Evolutionary conservation across 30 jellyfish, hydroid and myxozoan species (phyloP).

Genomic region (Cassiopea xamachana): DNA sequence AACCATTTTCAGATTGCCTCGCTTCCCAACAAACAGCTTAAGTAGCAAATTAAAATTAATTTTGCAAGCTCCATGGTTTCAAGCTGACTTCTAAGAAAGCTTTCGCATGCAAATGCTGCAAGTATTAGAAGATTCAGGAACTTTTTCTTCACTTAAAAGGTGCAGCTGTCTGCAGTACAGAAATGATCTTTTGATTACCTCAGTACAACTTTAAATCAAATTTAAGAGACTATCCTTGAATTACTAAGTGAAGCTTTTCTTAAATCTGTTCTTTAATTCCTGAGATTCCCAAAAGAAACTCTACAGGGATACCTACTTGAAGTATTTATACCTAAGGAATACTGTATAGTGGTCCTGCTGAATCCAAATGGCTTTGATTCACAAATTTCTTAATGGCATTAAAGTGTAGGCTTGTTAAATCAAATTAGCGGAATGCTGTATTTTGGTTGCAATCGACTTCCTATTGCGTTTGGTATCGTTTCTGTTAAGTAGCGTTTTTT

Average conservation of each 20-base stretch:
- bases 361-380: not conserved
- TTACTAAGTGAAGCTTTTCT: not conserved
- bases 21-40: too few species aligned
- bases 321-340: not conserved
- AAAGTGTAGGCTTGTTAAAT: conserved; percentile 31
- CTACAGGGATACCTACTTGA: conserved; percentile 7
- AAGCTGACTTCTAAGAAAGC: too few species aligned
- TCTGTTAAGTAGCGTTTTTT: conserved; percentile 10
- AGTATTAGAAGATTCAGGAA: not conserved
- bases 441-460: not conserved
- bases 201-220: not conserved
- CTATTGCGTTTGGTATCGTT: conserved; percentile 48
- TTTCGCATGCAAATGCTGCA: too few species aligned
- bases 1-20: too few species aligned
- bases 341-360: conserved; percentile 2
- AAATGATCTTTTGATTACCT: not conserved
- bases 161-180: not conserved
- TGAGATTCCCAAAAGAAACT: not conserved
- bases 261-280: not conserved
- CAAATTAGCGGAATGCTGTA: conserved; percentile 25
- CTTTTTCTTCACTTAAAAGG: not conserved
- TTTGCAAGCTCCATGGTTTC: too few species aligned
- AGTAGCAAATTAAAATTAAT: too few species aligned
- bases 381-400: conserved; percentile 13
- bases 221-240: not conserved